phyloP scores from a whole-genome alignment of 2,888 invertebrate species.

The Cephus pygmeus region DNA sequence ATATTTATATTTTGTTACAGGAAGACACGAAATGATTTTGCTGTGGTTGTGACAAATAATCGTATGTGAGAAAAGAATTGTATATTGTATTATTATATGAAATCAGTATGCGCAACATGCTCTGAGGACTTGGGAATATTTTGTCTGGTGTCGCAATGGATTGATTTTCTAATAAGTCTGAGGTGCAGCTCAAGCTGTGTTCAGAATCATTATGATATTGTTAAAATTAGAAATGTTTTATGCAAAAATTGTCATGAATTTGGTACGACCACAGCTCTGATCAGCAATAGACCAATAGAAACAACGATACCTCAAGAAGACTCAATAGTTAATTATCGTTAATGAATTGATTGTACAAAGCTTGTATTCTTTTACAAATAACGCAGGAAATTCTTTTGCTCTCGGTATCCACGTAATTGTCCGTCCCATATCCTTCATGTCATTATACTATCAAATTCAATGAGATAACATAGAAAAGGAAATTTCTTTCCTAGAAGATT shows the following conservation, averaged over 20 bases:
- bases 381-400: neutral
- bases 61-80: constrained; percentile 14
- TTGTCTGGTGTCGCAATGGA: neutral
- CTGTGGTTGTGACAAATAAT: constrained; percentile 49
- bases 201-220: neutral
- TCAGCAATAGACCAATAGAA: constrained; percentile 64
- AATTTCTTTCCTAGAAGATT: neutral
- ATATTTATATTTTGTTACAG: constrained; percentile 67
- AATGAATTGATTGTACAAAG: constrained; percentile 64
- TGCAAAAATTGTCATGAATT: constrained; percentile 10
- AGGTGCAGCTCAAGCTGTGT: neutral
- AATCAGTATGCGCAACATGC: neutral
- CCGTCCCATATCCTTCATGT: constrained; percentile 35
- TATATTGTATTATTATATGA: neutral
- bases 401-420: constrained; percentile 1
- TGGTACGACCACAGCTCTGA: constrained; percentile 18
- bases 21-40: constrained; percentile 52
- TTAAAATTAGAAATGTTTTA: neutral
- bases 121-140: neutral
- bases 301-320: constrained; percentile 66
- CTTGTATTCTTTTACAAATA: constrained; percentile 65
- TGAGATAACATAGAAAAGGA: neutral
- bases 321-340: constrained; percentile 64
- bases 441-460: neutral
- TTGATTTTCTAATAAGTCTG: neutral